These are phyloP conservation scores for Carassius auratus DNA, from an alignment of 2,113 vertebrate genomes.

Conservation along the genomic window DNA sequence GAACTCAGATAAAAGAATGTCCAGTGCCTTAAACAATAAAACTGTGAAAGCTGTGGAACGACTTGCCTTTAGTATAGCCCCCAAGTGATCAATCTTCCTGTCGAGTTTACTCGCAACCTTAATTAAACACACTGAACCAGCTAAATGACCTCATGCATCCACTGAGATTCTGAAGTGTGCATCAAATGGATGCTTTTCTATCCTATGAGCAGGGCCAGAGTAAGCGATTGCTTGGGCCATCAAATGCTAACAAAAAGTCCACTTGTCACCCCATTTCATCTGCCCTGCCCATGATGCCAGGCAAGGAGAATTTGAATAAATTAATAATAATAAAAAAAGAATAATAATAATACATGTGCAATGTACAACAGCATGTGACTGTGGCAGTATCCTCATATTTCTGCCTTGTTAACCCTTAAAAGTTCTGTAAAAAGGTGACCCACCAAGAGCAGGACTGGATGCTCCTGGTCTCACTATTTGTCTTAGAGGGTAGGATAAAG, in stretches of 20 bases:
- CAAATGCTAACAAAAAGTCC: neutral
- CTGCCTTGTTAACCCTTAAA: neutral
- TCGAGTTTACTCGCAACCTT: neutral
- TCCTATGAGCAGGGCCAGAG: neutral
- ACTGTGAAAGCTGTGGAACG: neutral
- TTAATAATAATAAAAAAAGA: too few relatives aligned
- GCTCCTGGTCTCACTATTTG: neutral
- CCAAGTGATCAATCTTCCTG: neutral
- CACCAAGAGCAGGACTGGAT: neutral
- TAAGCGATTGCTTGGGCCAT: neutral
- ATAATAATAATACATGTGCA: too few relatives aligned
- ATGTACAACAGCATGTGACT: too few relatives aligned
- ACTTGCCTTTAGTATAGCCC: neutral
- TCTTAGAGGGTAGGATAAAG: neutral
- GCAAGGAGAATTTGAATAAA: too few relatives aligned
- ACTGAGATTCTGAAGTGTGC: neutral
- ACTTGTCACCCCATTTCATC: neutral
- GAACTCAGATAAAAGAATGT: slow-evolving; percentile 22
- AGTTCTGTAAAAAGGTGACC: neutral
- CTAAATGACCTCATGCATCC: neutral
- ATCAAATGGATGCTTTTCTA: neutral
- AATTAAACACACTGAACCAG: neutral
- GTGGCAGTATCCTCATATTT: neutral
- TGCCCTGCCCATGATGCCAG: neutral
- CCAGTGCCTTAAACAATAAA: slow-evolving; percentile 22